A percentile compares a stretch with the other conserved stretches of the same genome.
phyloP scores from a whole-genome alignment of 1,140 invertebrate species.

The Chrysomallon squamiferum region DNA sequence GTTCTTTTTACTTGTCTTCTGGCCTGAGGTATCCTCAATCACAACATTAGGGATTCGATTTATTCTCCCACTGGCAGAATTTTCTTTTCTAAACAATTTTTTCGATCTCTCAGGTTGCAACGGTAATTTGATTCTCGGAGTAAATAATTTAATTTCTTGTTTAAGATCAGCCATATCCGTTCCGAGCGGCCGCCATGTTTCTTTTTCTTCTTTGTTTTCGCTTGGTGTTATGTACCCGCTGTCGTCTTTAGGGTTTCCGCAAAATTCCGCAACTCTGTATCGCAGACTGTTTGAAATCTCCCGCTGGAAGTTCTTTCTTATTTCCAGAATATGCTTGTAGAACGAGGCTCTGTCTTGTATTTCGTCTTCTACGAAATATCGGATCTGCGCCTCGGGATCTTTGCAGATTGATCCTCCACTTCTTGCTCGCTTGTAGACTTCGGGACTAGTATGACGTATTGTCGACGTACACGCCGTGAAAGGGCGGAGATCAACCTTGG shows the following conservation, averaged over 20 bases:
- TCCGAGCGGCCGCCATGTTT: constrained; percentile 3
- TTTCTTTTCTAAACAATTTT: no score
- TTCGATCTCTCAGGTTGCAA: no score
- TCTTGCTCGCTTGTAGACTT: neutral
- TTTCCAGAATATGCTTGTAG: neutral
- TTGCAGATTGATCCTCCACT: neutral
- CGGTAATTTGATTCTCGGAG: no score
- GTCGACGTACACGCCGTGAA: neutral
- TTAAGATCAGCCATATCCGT: neutral
- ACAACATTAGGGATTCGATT: no score
- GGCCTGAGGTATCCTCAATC: no score
- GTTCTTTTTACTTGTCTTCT: no score
- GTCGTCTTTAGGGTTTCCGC: neutral
- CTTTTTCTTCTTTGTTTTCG: neutral
- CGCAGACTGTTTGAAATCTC: neutral
- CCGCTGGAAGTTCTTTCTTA: neutral
- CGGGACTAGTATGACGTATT: no score
- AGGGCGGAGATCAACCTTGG: constrained; percentile 1
- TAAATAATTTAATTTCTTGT: no score
- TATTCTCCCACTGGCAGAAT: no score
- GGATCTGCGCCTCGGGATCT: neutral
- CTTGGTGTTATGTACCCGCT: neutral
- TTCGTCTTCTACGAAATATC: neutral
- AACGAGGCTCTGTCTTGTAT: neutral
- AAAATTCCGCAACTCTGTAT: neutral